A percentile compares a stretch with the other conserved stretches of the same genome.
phyloP scores from a whole-genome alignment of 2,113 vertebrate species.

The Melanerpes aurifrons region DNA sequence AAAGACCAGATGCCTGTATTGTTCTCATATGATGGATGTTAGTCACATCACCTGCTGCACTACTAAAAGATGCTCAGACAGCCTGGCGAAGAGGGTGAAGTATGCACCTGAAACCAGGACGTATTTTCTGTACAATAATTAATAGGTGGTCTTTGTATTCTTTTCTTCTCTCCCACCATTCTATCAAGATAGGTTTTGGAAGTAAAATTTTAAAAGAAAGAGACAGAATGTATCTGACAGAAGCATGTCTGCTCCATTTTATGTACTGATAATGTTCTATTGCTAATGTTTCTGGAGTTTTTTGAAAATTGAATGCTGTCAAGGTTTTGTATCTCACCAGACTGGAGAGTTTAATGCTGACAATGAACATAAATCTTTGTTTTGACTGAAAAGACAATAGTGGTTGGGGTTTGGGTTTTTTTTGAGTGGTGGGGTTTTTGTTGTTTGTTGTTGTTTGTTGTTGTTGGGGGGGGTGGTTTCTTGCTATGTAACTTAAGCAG shows the following conservation, averaged over 20 bases:
- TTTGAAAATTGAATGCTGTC: neutral
- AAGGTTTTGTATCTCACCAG: neutral
- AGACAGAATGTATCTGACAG: neutral
- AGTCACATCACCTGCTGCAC: conserved; percentile 25
- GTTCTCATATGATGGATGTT: conserved; percentile 11
- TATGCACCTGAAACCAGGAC: neutral
- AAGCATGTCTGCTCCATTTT: neutral
- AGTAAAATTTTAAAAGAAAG: neutral
- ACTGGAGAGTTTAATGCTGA: neutral
- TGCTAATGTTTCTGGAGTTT: neutral
- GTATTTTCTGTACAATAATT: neutral
- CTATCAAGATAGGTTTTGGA: neutral
- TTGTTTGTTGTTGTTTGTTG: too few relatives aligned
- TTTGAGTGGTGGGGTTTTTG: too few relatives aligned
- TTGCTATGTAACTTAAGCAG: neutral
- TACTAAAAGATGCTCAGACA: conserved; percentile 13
- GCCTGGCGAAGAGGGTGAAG: neutral
- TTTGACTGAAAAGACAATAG: neutral
- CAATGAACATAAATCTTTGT: neutral
- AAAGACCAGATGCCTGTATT: neutral
- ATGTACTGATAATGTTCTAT: neutral
- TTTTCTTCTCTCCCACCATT: neutral
- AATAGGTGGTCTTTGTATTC: neutral
- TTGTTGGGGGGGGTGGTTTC: neutral
- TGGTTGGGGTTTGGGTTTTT: too few relatives aligned